These are phyloP conservation scores for Ennomos fuscantarius DNA, from an alignment of 2,888 invertebrate species.

Conservation along the genomic window DNA sequence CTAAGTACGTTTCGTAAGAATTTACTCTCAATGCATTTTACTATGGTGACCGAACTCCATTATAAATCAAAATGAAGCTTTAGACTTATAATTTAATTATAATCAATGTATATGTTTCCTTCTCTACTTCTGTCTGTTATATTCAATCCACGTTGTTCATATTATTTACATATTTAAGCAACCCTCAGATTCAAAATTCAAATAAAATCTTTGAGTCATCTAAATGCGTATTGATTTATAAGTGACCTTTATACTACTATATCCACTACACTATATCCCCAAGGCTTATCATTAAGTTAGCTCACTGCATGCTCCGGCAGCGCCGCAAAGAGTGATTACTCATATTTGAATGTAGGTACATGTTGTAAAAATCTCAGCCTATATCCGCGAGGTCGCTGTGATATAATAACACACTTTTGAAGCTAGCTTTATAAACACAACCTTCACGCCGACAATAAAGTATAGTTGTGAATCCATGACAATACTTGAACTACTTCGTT, in stretches of 20 bases:
- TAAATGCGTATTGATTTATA: not conserved
- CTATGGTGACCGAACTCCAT: not conserved
- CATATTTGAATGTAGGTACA: conserved; percentile 41
- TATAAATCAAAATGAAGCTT: not conserved
- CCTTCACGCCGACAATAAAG: conserved; percentile 37
- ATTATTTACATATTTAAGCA: no score
- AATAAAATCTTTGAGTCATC: not conserved
- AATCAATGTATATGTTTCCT: no score
- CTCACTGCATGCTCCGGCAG: conserved; percentile 4
- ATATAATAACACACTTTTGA: conserved; percentile 42
- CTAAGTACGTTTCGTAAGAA: conserved; percentile 51
- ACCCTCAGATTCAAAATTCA: no score
- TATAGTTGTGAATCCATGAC: conserved; percentile 32
- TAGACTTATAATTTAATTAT: no score
- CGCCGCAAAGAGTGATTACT: conserved; percentile 35
- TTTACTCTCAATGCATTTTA: conserved; percentile 37
- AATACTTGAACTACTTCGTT: conserved; percentile 18
- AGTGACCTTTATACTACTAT: not conserved
- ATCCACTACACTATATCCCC: not conserved
- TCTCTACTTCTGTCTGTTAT: no score
- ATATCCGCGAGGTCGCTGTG: conserved; percentile 41
- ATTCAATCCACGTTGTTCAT: no score
- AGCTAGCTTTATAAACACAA: conserved; percentile 35
- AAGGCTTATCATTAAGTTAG: conserved; percentile 34
- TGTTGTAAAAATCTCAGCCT: conserved; percentile 44